A percentile compares a stretch with the other conserved stretches of the same genome.
These are phyloP conservation scores for Megaceryle torquata DNA, from an alignment of 2,113 vertebrate genomes.

Conservation along the genomic window DNA sequence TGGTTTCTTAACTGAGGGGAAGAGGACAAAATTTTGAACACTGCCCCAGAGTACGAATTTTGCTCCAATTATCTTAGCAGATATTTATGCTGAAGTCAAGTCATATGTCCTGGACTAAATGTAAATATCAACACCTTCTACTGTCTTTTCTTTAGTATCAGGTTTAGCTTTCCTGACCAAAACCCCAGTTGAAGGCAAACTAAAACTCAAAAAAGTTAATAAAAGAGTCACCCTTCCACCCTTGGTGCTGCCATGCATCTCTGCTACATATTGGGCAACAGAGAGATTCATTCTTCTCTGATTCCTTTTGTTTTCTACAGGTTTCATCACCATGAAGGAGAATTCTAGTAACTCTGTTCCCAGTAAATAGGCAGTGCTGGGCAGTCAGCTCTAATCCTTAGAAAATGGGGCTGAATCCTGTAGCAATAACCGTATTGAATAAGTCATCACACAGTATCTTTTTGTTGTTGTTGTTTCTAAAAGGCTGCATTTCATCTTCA, in stretches of 20 bases:
- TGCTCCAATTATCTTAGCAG: neutral
- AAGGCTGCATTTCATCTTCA: slow-evolving; percentile 38
- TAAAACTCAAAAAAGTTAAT: neutral
- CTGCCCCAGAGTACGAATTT: neutral
- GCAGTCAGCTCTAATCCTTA: slow-evolving; percentile 19
- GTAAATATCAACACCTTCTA: neutral
- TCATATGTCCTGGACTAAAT: neutral
- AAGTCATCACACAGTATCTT: neutral
- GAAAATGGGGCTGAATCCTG: neutral
- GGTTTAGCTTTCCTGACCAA: neutral
- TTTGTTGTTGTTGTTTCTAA: slow-evolving; percentile 3
- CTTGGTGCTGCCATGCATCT: neutral
- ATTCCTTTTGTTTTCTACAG: neutral
- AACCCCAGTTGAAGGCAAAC: neutral
- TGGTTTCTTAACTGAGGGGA: neutral
- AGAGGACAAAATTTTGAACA: neutral
- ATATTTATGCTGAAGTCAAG: neutral
- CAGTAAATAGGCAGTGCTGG: neutral
- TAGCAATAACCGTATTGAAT: slow-evolving; percentile 16
- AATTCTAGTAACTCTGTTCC: neutral
- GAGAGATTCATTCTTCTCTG: neutral
- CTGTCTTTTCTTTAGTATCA: neutral
- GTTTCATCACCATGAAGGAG: neutral
- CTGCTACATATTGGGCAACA: neutral
- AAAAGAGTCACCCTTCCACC: neutral